Evolutionary conservation across 2,113 vertebrate genomes (phyloP).

Genomic region (Otus sunia): DNA sequence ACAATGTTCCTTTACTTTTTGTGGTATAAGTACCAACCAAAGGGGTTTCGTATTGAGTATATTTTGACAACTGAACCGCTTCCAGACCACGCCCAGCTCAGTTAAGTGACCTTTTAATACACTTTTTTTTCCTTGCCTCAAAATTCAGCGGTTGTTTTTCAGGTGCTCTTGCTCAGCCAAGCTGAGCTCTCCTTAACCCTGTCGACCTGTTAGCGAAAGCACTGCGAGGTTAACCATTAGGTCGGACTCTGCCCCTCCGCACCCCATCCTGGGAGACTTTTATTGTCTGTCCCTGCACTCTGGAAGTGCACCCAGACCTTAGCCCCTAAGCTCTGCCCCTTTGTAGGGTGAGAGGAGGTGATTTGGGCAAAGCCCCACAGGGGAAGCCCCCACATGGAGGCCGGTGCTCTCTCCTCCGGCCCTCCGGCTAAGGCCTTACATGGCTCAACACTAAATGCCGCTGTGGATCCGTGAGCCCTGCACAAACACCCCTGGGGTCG

Average conservation of each 20-base stretch:
- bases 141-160: background rate
- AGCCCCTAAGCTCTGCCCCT: background rate
- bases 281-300: background rate
- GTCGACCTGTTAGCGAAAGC: conserved; percentile 2
- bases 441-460: background rate
- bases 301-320: background rate
- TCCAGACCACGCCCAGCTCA: conserved; percentile 14
- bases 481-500: background rate
- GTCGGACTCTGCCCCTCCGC: background rate
- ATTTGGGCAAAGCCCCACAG: background rate
- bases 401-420: background rate
- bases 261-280: background rate
- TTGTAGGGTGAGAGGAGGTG: background rate
- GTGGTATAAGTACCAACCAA: background rate
- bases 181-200: conserved; percentile 57
- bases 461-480: accelerated
- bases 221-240: conserved; percentile 55
- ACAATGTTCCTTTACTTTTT: conserved; percentile 11
- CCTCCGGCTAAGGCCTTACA: background rate
- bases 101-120: conserved; percentile 33
- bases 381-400: accelerated
- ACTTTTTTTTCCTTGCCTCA: background rate
- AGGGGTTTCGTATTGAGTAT: background rate
- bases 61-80: conserved; percentile 29
- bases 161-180: conserved; percentile 42